Base-by-base conservation (phyloP, 2,113 vertebrate genomes). In the Oxyruncus cristatus region DNA sequence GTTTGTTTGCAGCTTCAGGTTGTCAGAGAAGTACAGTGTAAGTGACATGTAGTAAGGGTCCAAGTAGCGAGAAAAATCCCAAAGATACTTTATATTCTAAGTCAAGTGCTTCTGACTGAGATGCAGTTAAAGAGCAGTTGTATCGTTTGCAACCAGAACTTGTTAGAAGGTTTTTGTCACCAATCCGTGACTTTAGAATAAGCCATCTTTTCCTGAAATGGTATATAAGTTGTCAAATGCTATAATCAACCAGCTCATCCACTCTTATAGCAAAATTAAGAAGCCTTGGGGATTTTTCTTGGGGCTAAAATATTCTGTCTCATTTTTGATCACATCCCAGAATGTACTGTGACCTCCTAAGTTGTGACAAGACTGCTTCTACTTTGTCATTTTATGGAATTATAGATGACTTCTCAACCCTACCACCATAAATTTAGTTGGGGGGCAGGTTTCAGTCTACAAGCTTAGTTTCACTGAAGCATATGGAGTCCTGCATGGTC, bases 291-390 rank as follows among this genome's bases (percentile, higher is more conserved):
- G 92, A 93, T 92, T 96, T 96, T 88, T 96, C 93, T 96, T 72
- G 52, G 62, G 90, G 95, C 79, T 88, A 93, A 95, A 96, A 92
- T 91, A 95, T 92, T 97, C 86, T 82, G 72, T 94, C 89, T 98
- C 83, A 91, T 59, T 97, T 97, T 80, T 87, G 65, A 97, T 96
- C 73, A 73, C 70, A 80, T 96, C 78, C 37, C 42, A 67, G 62
- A 95, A 97, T 65, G 47, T 55, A 68, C 42, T 70, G 32, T 96
- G 81, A 94, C 93, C 91, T 89, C 85, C 77, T 95, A 78, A 96
- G 20, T 52, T 96, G 76, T 91, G 94, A 96, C 82, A 97, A 73
- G 89, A 70, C 75, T 58, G 55, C 72, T 93, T 97, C 71, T 89
- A 35, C 73, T 87, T 39, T 93, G 91, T 95, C 44, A 87, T 76